These are phyloP conservation scores for Hippocampus abdominalis DNA, from an alignment of 2,113 vertebrate species.

Conservation along the genomic window DNA sequence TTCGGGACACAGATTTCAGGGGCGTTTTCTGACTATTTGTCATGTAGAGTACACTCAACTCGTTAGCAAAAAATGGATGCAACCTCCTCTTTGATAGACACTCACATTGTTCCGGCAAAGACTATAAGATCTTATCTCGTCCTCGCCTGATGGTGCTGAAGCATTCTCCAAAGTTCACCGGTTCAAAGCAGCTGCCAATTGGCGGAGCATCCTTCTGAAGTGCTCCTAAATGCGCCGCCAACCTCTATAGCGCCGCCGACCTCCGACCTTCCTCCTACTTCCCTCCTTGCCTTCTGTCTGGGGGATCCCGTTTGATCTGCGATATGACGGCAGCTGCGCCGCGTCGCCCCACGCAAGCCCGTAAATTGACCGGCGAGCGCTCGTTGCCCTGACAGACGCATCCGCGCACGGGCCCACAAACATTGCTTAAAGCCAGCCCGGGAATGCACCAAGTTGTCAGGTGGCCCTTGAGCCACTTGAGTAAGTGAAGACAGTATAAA, in stretches of 20 bases:
- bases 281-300: slow-evolving; percentile 27
- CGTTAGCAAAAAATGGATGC: background rate
- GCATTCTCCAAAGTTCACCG: background rate
- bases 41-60: background rate
- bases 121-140: slow-evolving; percentile 6
- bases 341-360: slow-evolving; percentile 32
- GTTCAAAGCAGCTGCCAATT: slow-evolving; percentile 15
- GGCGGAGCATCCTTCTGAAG: slow-evolving; percentile 16
- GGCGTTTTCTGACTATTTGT: background rate
- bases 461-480: slow-evolving; percentile 8
- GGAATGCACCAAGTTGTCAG: slow-evolving; percentile 13
- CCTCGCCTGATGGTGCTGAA: background rate
- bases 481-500: slow-evolving; percentile 29
- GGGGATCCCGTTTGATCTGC: slow-evolving; percentile 55
- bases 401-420: slow-evolving; percentile 2
- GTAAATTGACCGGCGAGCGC: slow-evolving; percentile 39
- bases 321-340: slow-evolving; percentile 55
- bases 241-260: slow-evolving; percentile 1
- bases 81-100: too few relatives aligned
- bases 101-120: slow-evolving; percentile 13
- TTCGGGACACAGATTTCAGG: background rate
- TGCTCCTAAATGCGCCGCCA: slow-evolving; percentile 3
- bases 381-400: slow-evolving; percentile 3
- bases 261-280: background rate
- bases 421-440: slow-evolving; percentile 10